Evolutionary conservation across 1,140 invertebrate genomes (phyloP).

Genomic region (Brachionus calyciflorus): DNA sequence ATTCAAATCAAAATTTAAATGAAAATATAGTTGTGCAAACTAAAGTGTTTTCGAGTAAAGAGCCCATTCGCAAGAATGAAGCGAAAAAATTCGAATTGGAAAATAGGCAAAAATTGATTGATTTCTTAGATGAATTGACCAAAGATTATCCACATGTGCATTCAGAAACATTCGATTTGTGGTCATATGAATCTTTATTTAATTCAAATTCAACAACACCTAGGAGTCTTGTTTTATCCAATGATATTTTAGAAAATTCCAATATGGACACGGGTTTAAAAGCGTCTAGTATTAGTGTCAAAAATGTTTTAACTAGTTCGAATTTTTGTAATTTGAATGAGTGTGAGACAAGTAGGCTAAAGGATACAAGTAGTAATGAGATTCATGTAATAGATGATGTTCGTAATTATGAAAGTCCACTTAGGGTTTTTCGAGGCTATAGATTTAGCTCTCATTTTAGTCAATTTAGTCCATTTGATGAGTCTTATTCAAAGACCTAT

Average conservation of each 20-base stretch:
- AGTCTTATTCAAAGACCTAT: conserved; percentile 35
- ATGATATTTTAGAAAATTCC: not conserved
- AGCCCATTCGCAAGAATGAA: not conserved
- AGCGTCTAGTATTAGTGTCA: not conserved
- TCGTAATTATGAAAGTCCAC: conserved; percentile 29
- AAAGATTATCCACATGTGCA: not conserved
- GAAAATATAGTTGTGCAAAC: conserved; percentile 25
- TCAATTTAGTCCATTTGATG: conserved; percentile 2
- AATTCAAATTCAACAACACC: too few relatives aligned
- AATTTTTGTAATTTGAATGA: conserved; percentile 36
- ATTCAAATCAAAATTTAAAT: not conserved
- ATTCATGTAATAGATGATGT: conserved; percentile 7
- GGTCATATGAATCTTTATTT: conserved; percentile 10
- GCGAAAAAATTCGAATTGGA: conserved; percentile 1
- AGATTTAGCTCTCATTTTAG: conserved; percentile 39
- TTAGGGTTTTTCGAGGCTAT: conserved; percentile 24
- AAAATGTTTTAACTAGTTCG: conserved; percentile 5
- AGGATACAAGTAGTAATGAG: not conserved
- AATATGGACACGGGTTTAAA: not conserved
- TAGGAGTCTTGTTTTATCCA: not conserved
- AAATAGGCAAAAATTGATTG: conserved; percentile 26
- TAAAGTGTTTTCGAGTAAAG: not conserved
- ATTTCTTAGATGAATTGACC: not conserved
- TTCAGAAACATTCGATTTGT: conserved; percentile 23
- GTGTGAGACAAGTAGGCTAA: not conserved